Conservation (phyloP, 92 coral and sea anemone species). For the Desmophyllum pertusum region DNA sequence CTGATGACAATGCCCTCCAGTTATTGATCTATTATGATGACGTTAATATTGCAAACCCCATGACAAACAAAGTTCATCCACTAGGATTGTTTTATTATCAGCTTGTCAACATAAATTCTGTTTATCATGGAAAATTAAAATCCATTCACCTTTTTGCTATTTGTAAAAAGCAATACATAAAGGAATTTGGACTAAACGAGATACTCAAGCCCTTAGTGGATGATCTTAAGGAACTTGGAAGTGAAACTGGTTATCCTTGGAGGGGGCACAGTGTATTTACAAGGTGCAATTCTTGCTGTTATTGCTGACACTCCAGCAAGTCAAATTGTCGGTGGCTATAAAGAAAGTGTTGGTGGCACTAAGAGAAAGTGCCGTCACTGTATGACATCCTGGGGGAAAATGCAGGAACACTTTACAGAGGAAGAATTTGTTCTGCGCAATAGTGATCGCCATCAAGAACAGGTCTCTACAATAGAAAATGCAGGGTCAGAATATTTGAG, state of each 20-base stretch:
- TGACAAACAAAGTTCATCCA: conserved; percentile 39
- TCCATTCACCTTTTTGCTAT: conserved; percentile 41
- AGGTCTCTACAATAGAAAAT: conserved; percentile 14
- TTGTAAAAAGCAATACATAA: conserved; percentile 9
- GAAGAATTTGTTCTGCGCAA: conserved; percentile 52
- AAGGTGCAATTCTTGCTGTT: conserved; percentile 35
- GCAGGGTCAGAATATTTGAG: conserved; percentile 13
- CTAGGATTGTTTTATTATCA: conserved; percentile 44
- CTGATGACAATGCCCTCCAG: conserved; percentile 43
- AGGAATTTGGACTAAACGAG: conserved; percentile 34
- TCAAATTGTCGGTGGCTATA: conserved; percentile 5
- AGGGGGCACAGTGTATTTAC: conserved; percentile 30
- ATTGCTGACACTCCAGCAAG: conserved; percentile 45
- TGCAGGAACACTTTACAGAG: conserved; percentile 50
- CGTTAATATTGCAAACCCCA: conserved; percentile 31
- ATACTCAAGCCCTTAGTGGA: conserved; percentile 34
- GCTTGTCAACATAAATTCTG: conserved; percentile 31
- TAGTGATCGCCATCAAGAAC: background rate
- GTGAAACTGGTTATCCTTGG: conserved; percentile 29
- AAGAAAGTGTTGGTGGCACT: conserved; percentile 38
- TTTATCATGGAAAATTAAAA: conserved; percentile 17
- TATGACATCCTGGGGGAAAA: conserved; percentile 43
- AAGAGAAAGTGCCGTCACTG: conserved; percentile 52
- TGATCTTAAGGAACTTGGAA: conserved; percentile 32
- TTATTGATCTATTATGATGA: conserved; percentile 52